These are phyloP conservation scores for Microctenopoma lineatum DNA, from an alignment of 2,797 vertebrate species.

Conservation along the genomic window DNA sequence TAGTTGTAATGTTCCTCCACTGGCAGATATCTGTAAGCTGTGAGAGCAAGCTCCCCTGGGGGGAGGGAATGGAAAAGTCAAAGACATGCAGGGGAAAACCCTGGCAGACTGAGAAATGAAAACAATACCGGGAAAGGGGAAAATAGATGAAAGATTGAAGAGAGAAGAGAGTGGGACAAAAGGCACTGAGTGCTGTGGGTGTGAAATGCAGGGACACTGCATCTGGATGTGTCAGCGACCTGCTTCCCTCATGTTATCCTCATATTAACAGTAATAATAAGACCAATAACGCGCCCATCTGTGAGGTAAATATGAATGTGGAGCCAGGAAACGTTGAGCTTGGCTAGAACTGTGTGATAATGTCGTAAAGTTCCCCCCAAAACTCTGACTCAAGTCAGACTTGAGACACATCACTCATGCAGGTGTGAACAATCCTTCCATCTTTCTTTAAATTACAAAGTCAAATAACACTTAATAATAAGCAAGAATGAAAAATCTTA, in stretches of 20 bases:
- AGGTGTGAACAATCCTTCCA: background rate
- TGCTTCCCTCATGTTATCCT: background rate
- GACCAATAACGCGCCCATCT: background rate
- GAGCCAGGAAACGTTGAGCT: background rate
- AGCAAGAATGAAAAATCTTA: slow-evolving; percentile 5
- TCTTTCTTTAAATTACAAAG: background rate
- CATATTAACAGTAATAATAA: too few species aligned
- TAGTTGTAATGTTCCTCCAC: slow-evolving; percentile 84
- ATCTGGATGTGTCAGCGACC: slow-evolving; percentile 20
- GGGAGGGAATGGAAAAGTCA: slow-evolving; percentile 76
- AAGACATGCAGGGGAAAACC: slow-evolving; percentile 80
- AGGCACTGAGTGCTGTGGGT: slow-evolving; percentile 59
- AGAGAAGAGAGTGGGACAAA: slow-evolving; percentile 65
- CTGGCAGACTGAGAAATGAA: slow-evolving; percentile 83
- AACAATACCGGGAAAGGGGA: slow-evolving; percentile 79
- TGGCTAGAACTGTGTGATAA: slow-evolving; percentile 3
- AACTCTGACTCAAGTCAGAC: background rate
- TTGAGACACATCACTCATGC: background rate
- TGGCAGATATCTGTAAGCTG: slow-evolving; percentile 84
- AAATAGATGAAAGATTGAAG: slow-evolving; percentile 80
- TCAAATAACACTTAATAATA: background rate
- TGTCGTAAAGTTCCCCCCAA: background rate
- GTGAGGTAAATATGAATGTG: background rate
- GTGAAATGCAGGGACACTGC: slow-evolving; percentile 57
- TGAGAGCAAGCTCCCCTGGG: slow-evolving; percentile 76